Conservation (phyloP, 2,888 invertebrate genomes). For the Seira musarum region DNA sequence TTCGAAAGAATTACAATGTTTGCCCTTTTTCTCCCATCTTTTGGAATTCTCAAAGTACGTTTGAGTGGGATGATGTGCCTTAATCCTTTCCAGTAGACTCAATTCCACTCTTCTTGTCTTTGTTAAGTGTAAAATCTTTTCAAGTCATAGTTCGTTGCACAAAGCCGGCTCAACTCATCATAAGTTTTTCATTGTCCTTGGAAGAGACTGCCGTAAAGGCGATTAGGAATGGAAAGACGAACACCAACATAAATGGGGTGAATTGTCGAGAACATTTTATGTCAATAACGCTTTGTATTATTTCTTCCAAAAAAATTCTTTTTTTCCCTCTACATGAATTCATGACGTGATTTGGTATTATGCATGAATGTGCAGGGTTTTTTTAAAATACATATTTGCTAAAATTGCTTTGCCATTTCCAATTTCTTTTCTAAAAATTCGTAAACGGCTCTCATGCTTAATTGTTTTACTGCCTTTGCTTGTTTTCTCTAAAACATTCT, state of each 20-base stretch:
- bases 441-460: too few relatives aligned
- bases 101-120: constrained; percentile 35
- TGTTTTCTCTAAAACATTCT: too few relatives aligned
- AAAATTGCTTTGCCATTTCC: too few relatives aligned
- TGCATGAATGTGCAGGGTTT: too few relatives aligned
- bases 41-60: neutral
- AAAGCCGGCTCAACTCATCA: constrained; percentile 53
- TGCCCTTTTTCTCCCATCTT: neutral
- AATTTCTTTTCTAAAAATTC: too few relatives aligned
- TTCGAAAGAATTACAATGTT: too few relatives aligned
- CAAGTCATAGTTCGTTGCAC: constrained; percentile 40
- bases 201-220: neutral
- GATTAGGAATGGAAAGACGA: neutral
- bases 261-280: neutral
- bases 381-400: too few relatives aligned
- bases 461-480: too few relatives aligned
- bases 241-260: neutral
- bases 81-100: constrained; percentile 28
- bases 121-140: constrained; percentile 34
- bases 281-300: neutral
- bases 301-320: too few relatives aligned
- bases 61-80: neutral
- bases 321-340: too few relatives aligned
- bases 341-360: too few relatives aligned
- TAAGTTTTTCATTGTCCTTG: constrained; percentile 30